Base-by-base conservation (phyloP, 2,888 invertebrate genomes). In the Parnassius orleans region DNA sequence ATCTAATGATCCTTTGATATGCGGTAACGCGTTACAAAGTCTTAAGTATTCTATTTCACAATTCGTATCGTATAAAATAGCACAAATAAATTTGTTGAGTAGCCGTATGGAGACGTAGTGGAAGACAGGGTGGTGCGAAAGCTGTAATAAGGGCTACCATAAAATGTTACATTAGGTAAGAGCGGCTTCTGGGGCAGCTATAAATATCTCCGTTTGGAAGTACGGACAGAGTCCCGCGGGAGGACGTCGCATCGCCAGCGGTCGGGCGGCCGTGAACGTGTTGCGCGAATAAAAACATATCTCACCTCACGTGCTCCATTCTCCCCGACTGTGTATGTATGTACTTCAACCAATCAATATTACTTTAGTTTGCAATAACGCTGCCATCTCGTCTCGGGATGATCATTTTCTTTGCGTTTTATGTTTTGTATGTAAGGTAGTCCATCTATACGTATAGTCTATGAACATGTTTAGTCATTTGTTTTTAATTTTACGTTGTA, bases 111-210 rank as follows among this genome's bases (percentile, higher is more conserved):
- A 74, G 71, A 72, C 74, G 72, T 76, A 75, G 76, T 74, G 80
- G 78, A 74, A 77, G 78, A 79, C 80, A 80, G 79, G 77, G 77
- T 78, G 78, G 80, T 77, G 79, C 78, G 80, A 83, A 79, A 80
- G 81, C 84, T 87, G 90, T 90, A 91, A 91, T 90, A 90, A 90
- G 90, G 88, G 86, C 83, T 75, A 87, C 87, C 90, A 89, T 91
- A 91, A 91, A 91, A 90, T 80, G 90, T 90, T 84, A 89, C 90
- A 90, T 90, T 90, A 90, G 90, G 90, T 90, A 90, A 88, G 84
- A 86, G 89, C 86, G 86, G 90, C 88, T 90, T 88, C 87, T 87
- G 87, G 87, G 87, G 83, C 87, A 84, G 88, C 90, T 86, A 90
- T 91, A 91, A 91, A 91, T 91, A 91, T 91, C 86, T 87, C 84